These are phyloP conservation scores for Stomatorhinus walkeri DNA, from an alignment of 2,797 vertebrate genomes.

Conservation along the genomic window DNA sequence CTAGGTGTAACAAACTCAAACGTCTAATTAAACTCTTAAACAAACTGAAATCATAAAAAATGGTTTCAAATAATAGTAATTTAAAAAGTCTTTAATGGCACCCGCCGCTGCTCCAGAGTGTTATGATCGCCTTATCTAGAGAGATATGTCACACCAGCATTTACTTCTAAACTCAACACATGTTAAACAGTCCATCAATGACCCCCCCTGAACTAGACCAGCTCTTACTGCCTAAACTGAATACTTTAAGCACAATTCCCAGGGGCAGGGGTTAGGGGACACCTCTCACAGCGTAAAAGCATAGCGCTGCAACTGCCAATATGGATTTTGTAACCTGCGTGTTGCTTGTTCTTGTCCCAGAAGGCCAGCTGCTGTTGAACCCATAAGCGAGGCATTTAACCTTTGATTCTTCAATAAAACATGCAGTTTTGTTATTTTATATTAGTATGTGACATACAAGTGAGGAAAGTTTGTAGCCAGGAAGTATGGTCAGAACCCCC, in stretches of 20 bases:
- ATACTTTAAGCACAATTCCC: not conserved
- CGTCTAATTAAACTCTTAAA: not conserved
- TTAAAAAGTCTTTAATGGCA: not conserved
- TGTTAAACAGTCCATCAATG: not conserved
- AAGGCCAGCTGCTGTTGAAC: not conserved
- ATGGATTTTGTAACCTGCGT: not conserved
- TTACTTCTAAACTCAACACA: not conserved
- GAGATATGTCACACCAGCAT: not conserved
- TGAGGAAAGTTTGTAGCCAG: not conserved
- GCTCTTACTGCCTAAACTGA: not conserved
- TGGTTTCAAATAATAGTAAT: not conserved
- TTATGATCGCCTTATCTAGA: not conserved
- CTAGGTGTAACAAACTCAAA: not conserved
- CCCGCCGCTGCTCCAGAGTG: not conserved
- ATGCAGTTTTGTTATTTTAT: not conserved
- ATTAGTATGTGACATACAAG: not conserved
- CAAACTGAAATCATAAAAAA: not conserved
- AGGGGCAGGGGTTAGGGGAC: not conserved
- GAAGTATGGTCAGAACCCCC: not conserved
- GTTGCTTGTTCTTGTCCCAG: not conserved
- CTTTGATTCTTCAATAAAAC: not conserved
- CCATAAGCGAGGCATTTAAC: not conserved
- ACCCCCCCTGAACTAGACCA: not conserved
- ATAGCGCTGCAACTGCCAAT: not conserved
- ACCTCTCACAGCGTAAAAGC: not conserved